These are phyloP conservation scores for Ptilodon capucinus DNA, from an alignment of 2,888 invertebrate species.

Conservation along the genomic window DNA sequence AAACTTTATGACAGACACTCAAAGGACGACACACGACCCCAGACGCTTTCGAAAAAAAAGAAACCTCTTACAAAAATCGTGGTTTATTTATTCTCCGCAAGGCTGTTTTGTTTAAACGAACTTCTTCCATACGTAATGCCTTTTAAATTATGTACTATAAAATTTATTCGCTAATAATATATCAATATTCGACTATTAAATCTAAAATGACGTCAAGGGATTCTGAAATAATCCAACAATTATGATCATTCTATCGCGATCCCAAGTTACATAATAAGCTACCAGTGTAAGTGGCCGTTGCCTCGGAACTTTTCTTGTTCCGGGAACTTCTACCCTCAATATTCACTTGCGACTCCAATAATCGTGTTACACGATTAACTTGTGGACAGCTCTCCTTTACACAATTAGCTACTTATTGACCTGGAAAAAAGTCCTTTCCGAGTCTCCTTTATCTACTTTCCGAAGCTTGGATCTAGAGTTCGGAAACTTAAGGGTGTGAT, in stretches of 20 bases:
- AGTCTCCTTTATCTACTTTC: constrained; percentile 39
- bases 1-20: constrained; percentile 70
- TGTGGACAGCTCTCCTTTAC: constrained; percentile 68
- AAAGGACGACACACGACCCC: constrained; percentile 68
- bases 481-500: constrained; percentile 31
- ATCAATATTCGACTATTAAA: neutral
- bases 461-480: constrained; percentile 32
- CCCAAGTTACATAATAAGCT: constrained; percentile 12
- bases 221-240: neutral
- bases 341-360: constrained; percentile 64
- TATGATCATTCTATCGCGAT: constrained; percentile 28
- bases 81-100: constrained; percentile 31
- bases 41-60: constrained; percentile 69
- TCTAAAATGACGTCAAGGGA: neutral
- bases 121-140: neutral
- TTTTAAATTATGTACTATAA: no score
- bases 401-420: constrained; percentile 68
- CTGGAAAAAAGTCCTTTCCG: constrained; percentile 43
- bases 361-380: constrained; percentile 70
- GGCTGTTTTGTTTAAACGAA: neutral
- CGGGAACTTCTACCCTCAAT: constrained; percentile 49
- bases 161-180: neutral
- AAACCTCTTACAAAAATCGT: constrained; percentile 61
- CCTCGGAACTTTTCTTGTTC: constrained; percentile 44
- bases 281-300: constrained; percentile 29